These are phyloP conservation scores for Dicroscelio sp. DNA, from an alignment of 2,888 invertebrate species.

Conservation along the genomic window DNA sequence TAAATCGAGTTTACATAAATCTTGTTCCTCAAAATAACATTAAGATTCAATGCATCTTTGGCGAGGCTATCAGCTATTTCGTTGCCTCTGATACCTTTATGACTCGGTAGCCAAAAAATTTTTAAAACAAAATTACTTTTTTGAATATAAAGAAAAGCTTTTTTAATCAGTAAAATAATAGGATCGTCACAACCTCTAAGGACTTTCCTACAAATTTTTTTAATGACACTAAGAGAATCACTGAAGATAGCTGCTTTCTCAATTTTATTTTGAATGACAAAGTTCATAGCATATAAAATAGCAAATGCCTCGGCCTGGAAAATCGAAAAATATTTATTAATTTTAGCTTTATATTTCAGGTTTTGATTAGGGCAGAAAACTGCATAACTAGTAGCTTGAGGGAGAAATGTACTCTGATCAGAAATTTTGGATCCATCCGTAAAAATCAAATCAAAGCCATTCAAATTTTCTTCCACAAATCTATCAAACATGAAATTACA, in stretches of 20 bases:
- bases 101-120: background rate
- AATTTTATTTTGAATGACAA: background rate
- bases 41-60: background rate
- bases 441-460: background rate
- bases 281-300: background rate
- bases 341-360: background rate
- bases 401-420: background rate
- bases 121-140: background rate
- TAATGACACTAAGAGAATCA: background rate
- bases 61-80: background rate
- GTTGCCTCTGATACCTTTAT: background rate
- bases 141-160: background rate
- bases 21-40: background rate
- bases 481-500: background rate
- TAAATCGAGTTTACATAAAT: background rate
- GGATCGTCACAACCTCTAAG: background rate
- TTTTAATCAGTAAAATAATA: background rate
- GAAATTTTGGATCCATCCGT: background rate
- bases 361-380: background rate
- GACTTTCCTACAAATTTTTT: background rate
- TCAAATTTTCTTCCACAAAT: background rate
- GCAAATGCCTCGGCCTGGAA: slow-evolving; percentile 10
- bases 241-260: background rate
- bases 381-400: background rate
- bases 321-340: no score